A percentile compares a stretch with the other conserved stretches of the same genome.
These are phyloP conservation scores for Anthopleura sola DNA, from an alignment of 64 coral and sea anemone species.

Conservation along the genomic window DNA sequence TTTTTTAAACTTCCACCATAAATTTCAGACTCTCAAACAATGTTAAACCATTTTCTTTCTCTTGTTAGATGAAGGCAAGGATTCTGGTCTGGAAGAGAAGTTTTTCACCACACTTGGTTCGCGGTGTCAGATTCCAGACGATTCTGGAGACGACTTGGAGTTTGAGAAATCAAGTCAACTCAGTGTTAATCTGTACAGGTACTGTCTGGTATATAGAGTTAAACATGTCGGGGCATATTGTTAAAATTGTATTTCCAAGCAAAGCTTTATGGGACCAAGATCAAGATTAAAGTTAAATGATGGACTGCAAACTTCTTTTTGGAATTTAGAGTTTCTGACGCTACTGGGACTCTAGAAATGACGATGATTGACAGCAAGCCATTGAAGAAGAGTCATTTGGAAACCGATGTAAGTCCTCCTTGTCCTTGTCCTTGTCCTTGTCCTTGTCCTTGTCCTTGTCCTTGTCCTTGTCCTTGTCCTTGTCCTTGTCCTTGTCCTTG, in stretches of 20 bases:
- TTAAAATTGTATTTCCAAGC: background rate
- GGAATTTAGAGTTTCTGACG: constrained; percentile 72
- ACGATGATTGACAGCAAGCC: constrained; percentile 56
- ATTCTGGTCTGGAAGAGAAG: constrained; percentile 44
- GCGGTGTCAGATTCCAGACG: constrained; percentile 53
- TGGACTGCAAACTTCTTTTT: background rate
- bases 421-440: background rate
- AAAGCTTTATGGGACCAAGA: no score
- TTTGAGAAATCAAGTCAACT: constrained; percentile 72
- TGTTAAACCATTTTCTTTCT: background rate
- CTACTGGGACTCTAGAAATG: constrained; percentile 67
- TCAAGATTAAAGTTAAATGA: background rate
- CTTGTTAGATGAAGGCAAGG: constrained; percentile 63
- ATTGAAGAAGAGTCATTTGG: constrained; percentile 69
- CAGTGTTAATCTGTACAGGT: constrained; percentile 71
- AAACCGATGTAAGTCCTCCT: constrained; percentile 58
- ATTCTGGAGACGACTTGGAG: constrained; percentile 75
- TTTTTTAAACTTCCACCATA: no score
- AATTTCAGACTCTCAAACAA: no score
- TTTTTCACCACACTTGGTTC: constrained; percentile 81
- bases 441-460: no score
- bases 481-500: no score
- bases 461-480: no score
- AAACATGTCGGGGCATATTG: background rate
- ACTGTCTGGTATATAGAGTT: background rate